These are phyloP conservation scores for Sebastes fasciatus DNA, from an alignment of 2,113 vertebrate genomes.

Conservation along the genomic window DNA sequence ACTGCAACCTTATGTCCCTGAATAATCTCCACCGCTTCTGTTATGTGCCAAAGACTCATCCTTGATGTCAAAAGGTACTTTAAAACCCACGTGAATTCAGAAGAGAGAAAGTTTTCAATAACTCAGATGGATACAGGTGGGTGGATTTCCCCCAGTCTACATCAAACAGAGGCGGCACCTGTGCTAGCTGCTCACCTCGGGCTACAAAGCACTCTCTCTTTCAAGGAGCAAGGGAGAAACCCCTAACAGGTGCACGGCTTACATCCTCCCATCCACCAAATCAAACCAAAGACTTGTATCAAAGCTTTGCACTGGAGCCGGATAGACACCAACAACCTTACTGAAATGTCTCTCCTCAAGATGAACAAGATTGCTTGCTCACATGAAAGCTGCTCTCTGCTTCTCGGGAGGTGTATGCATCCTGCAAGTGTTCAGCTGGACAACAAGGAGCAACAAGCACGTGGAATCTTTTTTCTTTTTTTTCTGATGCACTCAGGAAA, in stretches of 20 bases:
- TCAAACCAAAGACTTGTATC: slow-evolving; percentile 30
- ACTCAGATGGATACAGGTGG: slow-evolving; percentile 50
- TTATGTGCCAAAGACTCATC: slow-evolving; percentile 29
- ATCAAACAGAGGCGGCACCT: slow-evolving; percentile 67
- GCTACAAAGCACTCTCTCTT: slow-evolving; percentile 53
- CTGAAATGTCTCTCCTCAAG: slow-evolving; percentile 8
- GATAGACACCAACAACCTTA: slow-evolving; percentile 26
- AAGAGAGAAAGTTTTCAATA: slow-evolving; percentile 42
- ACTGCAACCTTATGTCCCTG: background rate
- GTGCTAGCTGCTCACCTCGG: slow-evolving; percentile 51
- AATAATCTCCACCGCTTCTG: slow-evolving; percentile 7
- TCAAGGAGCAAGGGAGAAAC: slow-evolving; percentile 44
- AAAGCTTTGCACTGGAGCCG: slow-evolving; percentile 34
- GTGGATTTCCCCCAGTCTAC: slow-evolving; percentile 63
- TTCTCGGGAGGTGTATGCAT: background rate
- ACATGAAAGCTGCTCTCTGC: slow-evolving; percentile 9
- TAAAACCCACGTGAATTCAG: slow-evolving; percentile 23
- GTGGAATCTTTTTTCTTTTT: background rate
- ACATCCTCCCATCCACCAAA: slow-evolving; percentile 41
- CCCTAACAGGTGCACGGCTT: slow-evolving; percentile 57
- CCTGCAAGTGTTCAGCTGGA: slow-evolving; percentile 13
- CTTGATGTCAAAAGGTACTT: background rate
- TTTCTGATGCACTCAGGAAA: background rate
- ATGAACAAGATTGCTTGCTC: slow-evolving; percentile 22
- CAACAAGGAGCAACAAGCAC: background rate